Conservation (phyloP, 2,797 vertebrate genomes). For the Neosalanx taihuensis region DNA sequence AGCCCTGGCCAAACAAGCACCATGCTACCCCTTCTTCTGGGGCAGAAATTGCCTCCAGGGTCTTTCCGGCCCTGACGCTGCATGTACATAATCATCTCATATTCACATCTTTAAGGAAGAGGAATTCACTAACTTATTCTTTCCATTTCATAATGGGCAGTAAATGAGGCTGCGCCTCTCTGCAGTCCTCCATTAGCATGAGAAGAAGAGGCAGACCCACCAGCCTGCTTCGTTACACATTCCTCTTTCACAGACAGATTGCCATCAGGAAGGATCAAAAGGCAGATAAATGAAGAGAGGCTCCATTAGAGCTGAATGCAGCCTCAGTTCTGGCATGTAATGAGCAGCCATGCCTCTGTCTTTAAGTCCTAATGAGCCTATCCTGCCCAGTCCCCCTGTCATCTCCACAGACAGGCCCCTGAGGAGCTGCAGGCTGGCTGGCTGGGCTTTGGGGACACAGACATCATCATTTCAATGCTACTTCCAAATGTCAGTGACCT, state of each 20-base stretch:
- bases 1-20: no score
- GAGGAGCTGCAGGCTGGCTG: background rate
- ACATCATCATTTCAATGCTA: conserved; percentile 11
- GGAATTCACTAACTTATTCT: conserved; percentile 25
- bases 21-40: background rate
- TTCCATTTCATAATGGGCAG: conserved; percentile 23
- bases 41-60: background rate
- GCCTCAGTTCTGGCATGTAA: conserved; percentile 35
- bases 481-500: conserved; percentile 14
- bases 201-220: conserved; percentile 37
- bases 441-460: conserved; percentile 20
- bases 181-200: conserved; percentile 44
- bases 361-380: conserved; percentile 35
- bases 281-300: conserved; percentile 27
- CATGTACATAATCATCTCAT: conserved; percentile 29
- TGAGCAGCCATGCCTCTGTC: conserved; percentile 35
- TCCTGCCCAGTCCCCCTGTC: conserved; percentile 19
- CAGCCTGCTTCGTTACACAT: conserved; percentile 44
- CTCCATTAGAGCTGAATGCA: conserved; percentile 43
- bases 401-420: background rate
- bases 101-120: conserved; percentile 25
- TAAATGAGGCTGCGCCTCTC: conserved; percentile 26
- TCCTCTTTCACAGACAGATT: conserved; percentile 49
- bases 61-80: conserved; percentile 19
- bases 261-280: conserved; percentile 48